These are phyloP conservation scores for Drosophila cardini DNA, from an alignment of 1,140 invertebrate species.

Conservation along the genomic window DNA sequence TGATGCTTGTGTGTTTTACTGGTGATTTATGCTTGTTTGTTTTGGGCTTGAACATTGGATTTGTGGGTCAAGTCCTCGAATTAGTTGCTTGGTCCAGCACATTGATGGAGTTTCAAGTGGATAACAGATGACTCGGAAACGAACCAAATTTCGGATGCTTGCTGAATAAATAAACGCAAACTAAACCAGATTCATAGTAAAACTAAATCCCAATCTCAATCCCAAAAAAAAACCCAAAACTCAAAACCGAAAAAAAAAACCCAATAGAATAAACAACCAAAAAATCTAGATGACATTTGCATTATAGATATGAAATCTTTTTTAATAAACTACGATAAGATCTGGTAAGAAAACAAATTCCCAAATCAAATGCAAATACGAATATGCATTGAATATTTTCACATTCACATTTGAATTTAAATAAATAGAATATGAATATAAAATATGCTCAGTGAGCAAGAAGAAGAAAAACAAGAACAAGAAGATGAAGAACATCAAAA, in stretches of 20 bases:
- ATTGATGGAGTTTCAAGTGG: constrained; percentile 57
- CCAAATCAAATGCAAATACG: constrained; percentile 72
- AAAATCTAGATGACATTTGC: constrained; percentile 51
- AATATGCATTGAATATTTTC: constrained; percentile 54
- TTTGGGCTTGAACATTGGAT: constrained; percentile 62
- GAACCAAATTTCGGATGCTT: constrained; percentile 51
- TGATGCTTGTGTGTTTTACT: constrained; percentile 42
- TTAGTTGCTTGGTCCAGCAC: constrained; percentile 54
- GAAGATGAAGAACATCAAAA: constrained; percentile 60
- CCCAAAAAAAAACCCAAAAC: constrained; percentile 10
- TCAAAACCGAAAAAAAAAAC: constrained; percentile 21
- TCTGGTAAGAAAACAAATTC: constrained; percentile 64
- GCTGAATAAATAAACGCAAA: constrained; percentile 66
- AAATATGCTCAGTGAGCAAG: constrained; percentile 26
- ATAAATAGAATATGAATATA: constrained; percentile 66
- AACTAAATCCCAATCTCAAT: constrained; percentile 31
- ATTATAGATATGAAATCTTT: constrained; percentile 39
- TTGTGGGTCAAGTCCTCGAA: constrained; percentile 74
- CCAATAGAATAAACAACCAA: constrained; percentile 47
- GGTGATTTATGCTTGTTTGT: constrained; percentile 78
- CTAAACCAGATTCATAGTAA: constrained; percentile 8
- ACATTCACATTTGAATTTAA: constrained; percentile 66
- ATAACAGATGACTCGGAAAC: constrained; percentile 26
- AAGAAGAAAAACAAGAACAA: constrained; percentile 4
- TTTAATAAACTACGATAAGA: constrained; percentile 71